These are phyloP conservation scores for Drosophila algonquin DNA, from an alignment of 2,888 invertebrate species.

Conservation along the genomic window DNA sequence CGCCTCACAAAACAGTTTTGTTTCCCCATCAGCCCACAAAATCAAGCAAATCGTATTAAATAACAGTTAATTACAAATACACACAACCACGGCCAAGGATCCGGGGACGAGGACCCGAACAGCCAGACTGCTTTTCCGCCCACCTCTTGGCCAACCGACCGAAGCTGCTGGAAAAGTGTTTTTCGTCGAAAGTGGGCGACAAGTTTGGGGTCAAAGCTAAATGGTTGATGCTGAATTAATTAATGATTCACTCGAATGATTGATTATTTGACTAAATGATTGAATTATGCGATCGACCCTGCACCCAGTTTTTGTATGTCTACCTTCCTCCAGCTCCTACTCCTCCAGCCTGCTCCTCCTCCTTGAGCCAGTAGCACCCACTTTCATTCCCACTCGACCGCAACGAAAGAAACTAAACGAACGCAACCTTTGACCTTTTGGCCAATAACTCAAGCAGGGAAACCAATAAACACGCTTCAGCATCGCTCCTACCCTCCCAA, in stretches of 20 bases:
- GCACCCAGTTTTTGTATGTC: too few relatives aligned
- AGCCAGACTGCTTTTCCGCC: neutral
- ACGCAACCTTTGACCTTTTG: conserved; percentile 66
- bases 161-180: neutral
- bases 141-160: neutral
- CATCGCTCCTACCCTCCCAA: too few relatives aligned
- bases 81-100: conserved; percentile 34
- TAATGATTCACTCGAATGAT: conserved; percentile 73
- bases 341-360: too few relatives aligned
- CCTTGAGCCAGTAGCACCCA: too few relatives aligned
- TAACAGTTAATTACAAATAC: conserved; percentile 75
- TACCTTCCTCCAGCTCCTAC: too few relatives aligned
- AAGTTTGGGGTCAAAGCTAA: conserved; percentile 65
- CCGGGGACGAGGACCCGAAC: conserved; percentile 8
- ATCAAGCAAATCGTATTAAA: conserved; percentile 75
- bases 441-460: conserved; percentile 66
- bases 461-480: conserved; percentile 66
- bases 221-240: conserved; percentile 67
- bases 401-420: conserved; percentile 20
- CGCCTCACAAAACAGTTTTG: conserved; percentile 31
- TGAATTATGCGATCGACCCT: conserved; percentile 64
- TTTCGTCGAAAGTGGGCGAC: conserved; percentile 14
- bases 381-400: neutral
- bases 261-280: conserved; percentile 71
- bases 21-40: conserved; percentile 48